phyloP scores from a whole-genome alignment of 2,797 vertebrate genomes.

The Eospalax fontanierii region DNA sequence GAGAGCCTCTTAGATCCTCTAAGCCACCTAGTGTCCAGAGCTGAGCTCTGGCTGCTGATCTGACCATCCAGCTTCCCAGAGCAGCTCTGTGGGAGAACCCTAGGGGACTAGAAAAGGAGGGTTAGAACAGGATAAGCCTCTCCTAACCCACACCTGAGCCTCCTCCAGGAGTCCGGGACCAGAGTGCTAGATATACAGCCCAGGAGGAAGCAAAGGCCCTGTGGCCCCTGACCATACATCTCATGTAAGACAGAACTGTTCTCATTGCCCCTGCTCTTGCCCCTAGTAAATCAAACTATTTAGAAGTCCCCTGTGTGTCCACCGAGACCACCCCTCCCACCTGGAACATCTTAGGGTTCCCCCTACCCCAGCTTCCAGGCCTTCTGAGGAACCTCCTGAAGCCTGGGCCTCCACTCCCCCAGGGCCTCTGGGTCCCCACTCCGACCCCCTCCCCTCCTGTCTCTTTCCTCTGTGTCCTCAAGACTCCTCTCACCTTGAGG shows the following conservation, averaged over 20 bases:
- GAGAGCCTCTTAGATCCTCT: conserved; percentile 73
- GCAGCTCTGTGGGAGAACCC: background rate
- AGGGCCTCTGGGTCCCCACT: conserved; percentile 38
- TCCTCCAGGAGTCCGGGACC: background rate
- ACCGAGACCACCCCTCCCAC: background rate
- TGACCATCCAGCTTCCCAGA: background rate
- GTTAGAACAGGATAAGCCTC: background rate
- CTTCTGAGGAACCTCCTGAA: background rate
- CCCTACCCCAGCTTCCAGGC: background rate
- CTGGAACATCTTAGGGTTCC: background rate
- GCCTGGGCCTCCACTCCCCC: background rate
- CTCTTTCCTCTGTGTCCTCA: conserved; percentile 92
- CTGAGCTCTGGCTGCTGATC: background rate
- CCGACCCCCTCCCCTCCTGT: conserved; percentile 83
- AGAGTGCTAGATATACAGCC: background rate
- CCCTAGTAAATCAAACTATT: background rate
- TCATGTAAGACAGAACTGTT: background rate
- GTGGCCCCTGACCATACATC: background rate
- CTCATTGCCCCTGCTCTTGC: background rate
- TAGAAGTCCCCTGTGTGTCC: background rate
- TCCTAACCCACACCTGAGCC: background rate
- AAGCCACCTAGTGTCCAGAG: conserved; percentile 91
- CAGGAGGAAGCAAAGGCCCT: background rate
- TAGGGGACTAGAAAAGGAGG: background rate
- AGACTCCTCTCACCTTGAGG: conserved; percentile 99